Evolutionary conservation across 2,113 vertebrate genomes (phyloP).

Genomic region (Cyanistes caeruleus): DNA sequence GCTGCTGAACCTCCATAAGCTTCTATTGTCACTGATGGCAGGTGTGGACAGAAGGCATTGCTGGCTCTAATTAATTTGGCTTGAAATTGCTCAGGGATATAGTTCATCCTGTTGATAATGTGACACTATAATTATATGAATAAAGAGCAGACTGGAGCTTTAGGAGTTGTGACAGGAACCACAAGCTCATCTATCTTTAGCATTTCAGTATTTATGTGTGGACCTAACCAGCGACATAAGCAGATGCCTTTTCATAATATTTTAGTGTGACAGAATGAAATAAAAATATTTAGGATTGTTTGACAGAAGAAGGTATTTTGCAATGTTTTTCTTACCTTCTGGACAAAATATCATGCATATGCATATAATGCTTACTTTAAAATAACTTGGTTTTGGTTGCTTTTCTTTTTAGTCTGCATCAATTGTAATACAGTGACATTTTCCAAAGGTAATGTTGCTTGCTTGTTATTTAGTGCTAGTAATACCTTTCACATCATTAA

Average conservation of each 20-base stretch:
- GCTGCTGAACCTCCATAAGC: not conserved
- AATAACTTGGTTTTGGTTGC: not conserved
- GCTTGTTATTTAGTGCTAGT: not conserved
- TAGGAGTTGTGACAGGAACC: not conserved
- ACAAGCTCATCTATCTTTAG: not conserved
- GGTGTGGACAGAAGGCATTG: not conserved
- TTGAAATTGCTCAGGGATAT: conserved; percentile 15
- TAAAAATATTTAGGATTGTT: not conserved
- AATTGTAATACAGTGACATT: not conserved
- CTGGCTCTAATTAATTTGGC: conserved; percentile 10
- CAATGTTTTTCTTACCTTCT: not conserved
- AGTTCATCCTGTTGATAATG: conserved; percentile 20
- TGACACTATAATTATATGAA: not conserved
- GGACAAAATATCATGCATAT: not conserved
- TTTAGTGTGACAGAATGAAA: not conserved
- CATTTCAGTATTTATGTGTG: not conserved
- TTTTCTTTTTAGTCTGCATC: not conserved
- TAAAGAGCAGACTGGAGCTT: not conserved
- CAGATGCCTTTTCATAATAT: not conserved
- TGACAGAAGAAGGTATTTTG: not conserved
- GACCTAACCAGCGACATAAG: not conserved
- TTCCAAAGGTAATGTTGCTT: not conserved
- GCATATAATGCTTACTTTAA: not conserved
- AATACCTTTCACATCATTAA: not conserved
- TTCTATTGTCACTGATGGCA: not conserved